Conservation (phyloP, 2,113 vertebrate species). For the Anser cygnoides region DNA sequence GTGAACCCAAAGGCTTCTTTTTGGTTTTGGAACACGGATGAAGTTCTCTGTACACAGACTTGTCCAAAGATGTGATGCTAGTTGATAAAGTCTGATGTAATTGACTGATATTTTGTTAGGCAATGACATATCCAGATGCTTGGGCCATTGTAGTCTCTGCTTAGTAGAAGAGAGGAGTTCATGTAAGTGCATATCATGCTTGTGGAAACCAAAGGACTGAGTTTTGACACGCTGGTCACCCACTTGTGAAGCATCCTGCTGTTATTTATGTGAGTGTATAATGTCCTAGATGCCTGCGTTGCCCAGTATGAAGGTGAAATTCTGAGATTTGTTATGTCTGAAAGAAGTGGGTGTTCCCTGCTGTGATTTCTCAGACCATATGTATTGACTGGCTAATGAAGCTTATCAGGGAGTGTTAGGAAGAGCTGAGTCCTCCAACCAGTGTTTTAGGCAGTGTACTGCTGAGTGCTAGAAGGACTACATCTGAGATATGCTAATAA, state of each 20-base stretch:
- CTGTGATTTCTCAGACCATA: background rate
- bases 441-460: background rate
- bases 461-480: background rate
- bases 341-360: background rate
- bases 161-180: background rate
- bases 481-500: background rate
- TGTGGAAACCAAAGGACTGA: background rate
- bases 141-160: background rate
- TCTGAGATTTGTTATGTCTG: background rate
- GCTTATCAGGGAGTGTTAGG: background rate
- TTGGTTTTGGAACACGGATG: background rate
- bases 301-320: background rate
- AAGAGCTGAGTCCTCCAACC: background rate
- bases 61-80: background rate
- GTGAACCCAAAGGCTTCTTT: background rate
- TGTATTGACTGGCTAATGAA: background rate
- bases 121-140: background rate
- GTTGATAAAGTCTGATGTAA: background rate
- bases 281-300: background rate
- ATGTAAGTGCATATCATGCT: background rate
- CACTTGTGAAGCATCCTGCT: background rate
- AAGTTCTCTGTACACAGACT: background rate
- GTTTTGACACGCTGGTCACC: rapidly evolving
- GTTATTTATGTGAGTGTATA: background rate
- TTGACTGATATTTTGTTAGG: background rate